A percentile compares a stretch with the other conserved stretches of the same genome.
phyloP scores from a whole-genome alignment of 2,113 vertebrate genomes.

The Alligator mississippiensis region DNA sequence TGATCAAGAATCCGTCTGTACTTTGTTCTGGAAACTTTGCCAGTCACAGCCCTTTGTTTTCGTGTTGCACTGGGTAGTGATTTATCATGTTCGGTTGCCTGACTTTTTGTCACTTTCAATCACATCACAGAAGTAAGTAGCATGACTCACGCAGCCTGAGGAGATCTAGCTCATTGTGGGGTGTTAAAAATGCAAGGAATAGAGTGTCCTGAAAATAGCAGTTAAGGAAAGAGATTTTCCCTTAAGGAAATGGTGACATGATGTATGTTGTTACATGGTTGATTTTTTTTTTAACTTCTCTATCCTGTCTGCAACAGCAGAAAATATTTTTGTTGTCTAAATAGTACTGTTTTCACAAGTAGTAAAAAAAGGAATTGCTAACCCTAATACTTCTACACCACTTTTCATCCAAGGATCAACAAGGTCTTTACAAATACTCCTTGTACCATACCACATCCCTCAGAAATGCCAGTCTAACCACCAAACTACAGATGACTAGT shows the following conservation, averaged over 20 bases:
- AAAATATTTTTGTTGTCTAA: not conserved
- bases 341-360: not conserved
- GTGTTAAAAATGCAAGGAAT: constrained; percentile 20
- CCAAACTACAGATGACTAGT: not conserved
- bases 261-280: not conserved
- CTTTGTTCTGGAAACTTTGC: not conserved
- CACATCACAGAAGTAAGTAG: not conserved
- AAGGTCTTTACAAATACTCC: not conserved
- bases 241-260: not conserved
- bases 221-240: not conserved
- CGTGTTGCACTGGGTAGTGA: not conserved
- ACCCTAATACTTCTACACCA: not conserved
- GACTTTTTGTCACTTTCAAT: not conserved
- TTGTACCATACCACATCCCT: not conserved
- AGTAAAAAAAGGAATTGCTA: not conserved
- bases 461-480: not conserved
- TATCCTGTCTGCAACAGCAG: not conserved
- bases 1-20: rapidly evolving
- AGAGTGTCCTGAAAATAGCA: not conserved
- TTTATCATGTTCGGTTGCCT: not conserved
- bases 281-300: not conserved
- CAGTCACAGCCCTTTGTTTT: not conserved
- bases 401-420: not conserved
- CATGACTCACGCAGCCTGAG: not conserved
- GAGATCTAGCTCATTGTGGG: not conserved